Base-by-base conservation (phyloP, 2,888 invertebrate species). In the Rotaria socialis region DNA sequence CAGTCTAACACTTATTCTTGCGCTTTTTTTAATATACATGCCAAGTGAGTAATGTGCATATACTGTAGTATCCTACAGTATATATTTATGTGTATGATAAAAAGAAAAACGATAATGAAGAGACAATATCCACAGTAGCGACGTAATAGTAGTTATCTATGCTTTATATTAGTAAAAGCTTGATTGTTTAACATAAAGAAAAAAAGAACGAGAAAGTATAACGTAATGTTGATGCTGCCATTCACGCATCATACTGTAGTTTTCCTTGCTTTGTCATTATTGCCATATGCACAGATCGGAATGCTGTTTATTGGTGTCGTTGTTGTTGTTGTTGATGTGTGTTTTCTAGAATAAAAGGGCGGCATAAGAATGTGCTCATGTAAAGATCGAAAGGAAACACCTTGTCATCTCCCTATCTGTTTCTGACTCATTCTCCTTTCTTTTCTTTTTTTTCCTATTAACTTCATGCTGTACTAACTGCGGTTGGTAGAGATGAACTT, bases 341-440 rank as follows among this genome's bases (percentile, higher is more conserved):
- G 24, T 67, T 7, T 41, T 27, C 35, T 41, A 14, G 35, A 67
- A 67, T 35, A 67, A 67, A 35, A 27, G n/a, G 35, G 67, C 2
- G 35, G 35, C 35, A 35, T 35, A 67, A 16, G 35, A 67, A 67
- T 67, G 67, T 67, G 19, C 35, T 0, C 67, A 67, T 67, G 35
- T 41, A 67, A 67, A 67, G 67, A 35, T 35, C 35, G 67, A 19
- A 67, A 67, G 67, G 35, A 67, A 67, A 67, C 67, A 67, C 67
- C 67, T 67, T 67, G 67, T 67, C 67, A 67, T 67, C 67, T 41
- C 35, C 35, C 19, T 67, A 1, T 67, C 67, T 67, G 19, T 8
- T 16, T 35, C 35, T 35, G 3, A 35, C 35, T 35, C 11, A 35
- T 67, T 41, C 67, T 67, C 19, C 35, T 67, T 16, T 24, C 67